Percentiles rank a stretch among this genome's conserved stretches.
Conservation (phyloP, 1,140 invertebrate species). For the Saxidomus purpurata region DNA sequence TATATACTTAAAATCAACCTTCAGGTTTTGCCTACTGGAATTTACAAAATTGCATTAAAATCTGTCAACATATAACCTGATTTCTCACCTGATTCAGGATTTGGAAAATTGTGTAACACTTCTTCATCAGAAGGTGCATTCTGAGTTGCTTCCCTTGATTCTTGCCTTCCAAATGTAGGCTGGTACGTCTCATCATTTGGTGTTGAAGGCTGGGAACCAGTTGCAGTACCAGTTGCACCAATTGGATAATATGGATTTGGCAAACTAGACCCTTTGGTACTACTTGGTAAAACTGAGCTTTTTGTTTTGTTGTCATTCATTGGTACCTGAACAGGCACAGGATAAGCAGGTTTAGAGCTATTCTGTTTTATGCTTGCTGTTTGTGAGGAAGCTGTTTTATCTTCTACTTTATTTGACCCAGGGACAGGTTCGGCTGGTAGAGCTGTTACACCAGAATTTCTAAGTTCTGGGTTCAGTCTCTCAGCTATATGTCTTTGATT, state of each 20-base stretch:
- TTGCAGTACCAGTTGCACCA: background rate
- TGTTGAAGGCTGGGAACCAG: constrained; percentile 18
- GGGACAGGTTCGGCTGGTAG: background rate
- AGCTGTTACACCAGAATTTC: background rate
- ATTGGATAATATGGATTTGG: background rate
- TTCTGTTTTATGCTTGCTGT: background rate
- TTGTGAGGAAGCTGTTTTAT: too few relatives aligned
- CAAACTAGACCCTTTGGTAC: background rate
- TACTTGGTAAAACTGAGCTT: background rate
- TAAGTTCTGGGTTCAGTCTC: background rate
- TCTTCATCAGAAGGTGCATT: background rate
- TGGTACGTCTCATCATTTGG: background rate
- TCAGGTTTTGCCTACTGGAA: too few relatives aligned
- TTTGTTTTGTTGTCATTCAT: background rate
- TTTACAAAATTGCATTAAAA: too few relatives aligned
- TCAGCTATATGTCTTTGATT: background rate
- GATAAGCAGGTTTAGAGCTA: background rate
- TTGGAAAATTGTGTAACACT: background rate
- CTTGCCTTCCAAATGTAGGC: background rate
- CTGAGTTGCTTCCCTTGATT: background rate
- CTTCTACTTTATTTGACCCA: background rate
- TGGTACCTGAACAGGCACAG: background rate
- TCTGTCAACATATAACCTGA: too few relatives aligned
- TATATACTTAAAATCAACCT: too few relatives aligned
- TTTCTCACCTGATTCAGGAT: background rate